Conservation (phyloP, 2,888 invertebrate genomes). For the Rhagonycha lutea region DNA sequence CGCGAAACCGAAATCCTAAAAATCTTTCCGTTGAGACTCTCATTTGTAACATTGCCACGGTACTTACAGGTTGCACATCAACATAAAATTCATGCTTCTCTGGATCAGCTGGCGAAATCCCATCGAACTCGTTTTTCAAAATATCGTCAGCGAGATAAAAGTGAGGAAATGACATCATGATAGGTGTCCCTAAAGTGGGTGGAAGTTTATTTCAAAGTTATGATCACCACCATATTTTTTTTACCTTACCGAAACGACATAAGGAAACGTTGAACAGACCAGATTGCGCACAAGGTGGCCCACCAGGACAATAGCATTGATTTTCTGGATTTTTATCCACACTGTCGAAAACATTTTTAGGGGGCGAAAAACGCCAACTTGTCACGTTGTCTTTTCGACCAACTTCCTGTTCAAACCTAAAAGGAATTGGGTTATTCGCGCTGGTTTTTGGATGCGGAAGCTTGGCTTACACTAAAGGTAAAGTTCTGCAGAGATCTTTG, state of each 20-base stretch:
- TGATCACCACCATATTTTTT: neutral
- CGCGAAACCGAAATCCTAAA: constrained; percentile 82
- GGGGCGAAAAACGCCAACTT: constrained; percentile 81
- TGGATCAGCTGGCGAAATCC: constrained; percentile 77
- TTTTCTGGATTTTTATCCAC: constrained; percentile 74
- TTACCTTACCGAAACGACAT: constrained; percentile 82
- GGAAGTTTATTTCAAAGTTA: neutral
- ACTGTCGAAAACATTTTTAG: constrained; percentile 77
- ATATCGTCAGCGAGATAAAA: constrained; percentile 85
- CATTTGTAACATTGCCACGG: neutral
- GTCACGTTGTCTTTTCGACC: constrained; percentile 63
- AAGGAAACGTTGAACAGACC: constrained; percentile 88
- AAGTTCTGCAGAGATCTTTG: constrained; percentile 83
- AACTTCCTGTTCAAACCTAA: constrained; percentile 59
- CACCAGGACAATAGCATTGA: constrained; percentile 81
- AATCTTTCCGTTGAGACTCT: neutral
- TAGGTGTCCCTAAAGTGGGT: constrained; percentile 77
- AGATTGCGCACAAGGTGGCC: constrained; percentile 81
- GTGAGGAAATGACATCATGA: constrained; percentile 90
- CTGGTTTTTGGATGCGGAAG: neutral
- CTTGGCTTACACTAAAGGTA: constrained; percentile 69
- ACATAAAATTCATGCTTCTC: constrained; percentile 84
- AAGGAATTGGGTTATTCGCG: neutral
- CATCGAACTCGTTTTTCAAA: constrained; percentile 77
- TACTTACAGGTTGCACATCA: constrained; percentile 85